These are phyloP conservation scores for Prionailurus viverrinus DNA, from an alignment of 2,113 vertebrate genomes.

Conservation along the genomic window DNA sequence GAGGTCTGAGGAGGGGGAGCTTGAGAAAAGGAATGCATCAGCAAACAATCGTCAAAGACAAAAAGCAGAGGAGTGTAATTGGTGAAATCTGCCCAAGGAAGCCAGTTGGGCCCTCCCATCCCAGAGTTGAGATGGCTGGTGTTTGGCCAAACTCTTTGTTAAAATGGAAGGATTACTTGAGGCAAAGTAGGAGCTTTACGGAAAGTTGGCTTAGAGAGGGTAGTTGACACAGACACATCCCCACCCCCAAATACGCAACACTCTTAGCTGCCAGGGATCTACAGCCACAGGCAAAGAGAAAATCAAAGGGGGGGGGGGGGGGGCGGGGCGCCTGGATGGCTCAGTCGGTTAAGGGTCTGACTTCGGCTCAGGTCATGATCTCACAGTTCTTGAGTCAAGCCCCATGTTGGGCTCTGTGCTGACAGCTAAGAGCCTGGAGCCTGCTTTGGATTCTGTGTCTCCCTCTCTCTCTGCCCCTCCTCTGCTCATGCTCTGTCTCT, in stretches of 20 bases:
- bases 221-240: neutral
- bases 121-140: rapidly evolving
- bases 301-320: neutral
- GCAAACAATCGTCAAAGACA: neutral
- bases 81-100: neutral
- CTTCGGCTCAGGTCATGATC: too few species aligned
- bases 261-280: neutral
- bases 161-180: too few species aligned
- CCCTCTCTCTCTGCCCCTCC: too few species aligned
- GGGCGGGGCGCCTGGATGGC: too few species aligned
- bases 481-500: too few species aligned
- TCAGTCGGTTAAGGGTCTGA: too few species aligned
- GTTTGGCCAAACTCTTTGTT: neutral
- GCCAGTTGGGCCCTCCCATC: neutral
- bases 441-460: too few species aligned
- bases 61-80: rapidly evolving
- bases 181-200: rapidly evolving
- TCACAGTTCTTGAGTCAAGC: too few species aligned
- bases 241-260: neutral
- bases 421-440: too few species aligned
- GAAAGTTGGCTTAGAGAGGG: neutral
- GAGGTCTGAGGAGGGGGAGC: too few species aligned
- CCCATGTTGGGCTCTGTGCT: too few species aligned
- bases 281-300: neutral
- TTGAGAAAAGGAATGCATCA: too few species aligned